Base-by-base conservation (phyloP, 2,113 vertebrate genomes). In the Poecile atricapillus region DNA sequence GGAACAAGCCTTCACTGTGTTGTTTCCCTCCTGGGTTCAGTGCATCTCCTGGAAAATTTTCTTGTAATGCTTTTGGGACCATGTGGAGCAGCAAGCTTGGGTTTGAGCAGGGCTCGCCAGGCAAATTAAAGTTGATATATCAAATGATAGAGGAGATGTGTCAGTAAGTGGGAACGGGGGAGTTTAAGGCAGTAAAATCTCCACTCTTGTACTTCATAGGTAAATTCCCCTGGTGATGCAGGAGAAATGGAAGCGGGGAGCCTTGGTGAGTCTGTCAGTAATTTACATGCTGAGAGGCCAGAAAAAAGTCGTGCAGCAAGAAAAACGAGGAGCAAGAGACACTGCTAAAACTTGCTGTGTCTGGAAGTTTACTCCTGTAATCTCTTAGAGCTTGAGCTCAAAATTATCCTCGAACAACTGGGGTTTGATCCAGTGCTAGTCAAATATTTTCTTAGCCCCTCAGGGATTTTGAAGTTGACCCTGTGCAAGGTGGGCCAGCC, bases 11-110 rank as follows among this genome's bases (percentile, higher is more conserved):
- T 96, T 71, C 69, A 18, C 65, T 2, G n/a, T 28, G 67, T 96
- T 89, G 89, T 94, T 97, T 93, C 75, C 83, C 94, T 93, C 86
- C 80, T 91, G 95, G 93, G 86, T 81, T 95, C 73, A 81, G 64
- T 74, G 76, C 89, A 81, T 91, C 96, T 96, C 91, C 76, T 90
- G 65, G 73, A 95, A 96, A 83, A 89, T 68, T 84, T 96, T 84
- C 94, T 89, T 2, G 1, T 63, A 78, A 87, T 78, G 86, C 95
- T 89, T 95, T 90, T 83, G 95, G 91, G 95, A 94, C 68, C 43
- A 19, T 39, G 79, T 81, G 76, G 68, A 95, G 83, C 90, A 83
- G 91, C 83, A 47, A 89, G 91, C 85, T 33, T 81, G 94, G 82
- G 83, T 75, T 70, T 64, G 71, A 94, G 90, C 79, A 30, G 83